phyloP scores from a whole-genome alignment of 2,797 vertebrate genomes.

The Sciurus carolinensis region DNA sequence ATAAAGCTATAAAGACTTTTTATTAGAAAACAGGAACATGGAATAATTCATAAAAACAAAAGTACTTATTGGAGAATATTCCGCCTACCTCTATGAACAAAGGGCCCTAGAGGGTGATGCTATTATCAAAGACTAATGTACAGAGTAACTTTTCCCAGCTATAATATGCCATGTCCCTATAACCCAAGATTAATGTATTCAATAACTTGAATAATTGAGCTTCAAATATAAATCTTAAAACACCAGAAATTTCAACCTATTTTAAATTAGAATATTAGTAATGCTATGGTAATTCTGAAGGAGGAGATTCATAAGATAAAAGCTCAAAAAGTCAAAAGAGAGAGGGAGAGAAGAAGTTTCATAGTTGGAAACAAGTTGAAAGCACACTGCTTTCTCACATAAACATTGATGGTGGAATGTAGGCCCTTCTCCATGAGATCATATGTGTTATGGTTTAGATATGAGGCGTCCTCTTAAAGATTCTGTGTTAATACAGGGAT shows the following conservation, averaged over 20 bases:
- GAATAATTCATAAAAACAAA: background rate
- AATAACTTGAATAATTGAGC: background rate
- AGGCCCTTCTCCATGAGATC: background rate
- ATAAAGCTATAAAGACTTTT: background rate
- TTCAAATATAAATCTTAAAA: conserved; percentile 33
- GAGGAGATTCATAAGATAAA: background rate
- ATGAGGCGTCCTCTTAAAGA: no score
- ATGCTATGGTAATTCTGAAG: background rate
- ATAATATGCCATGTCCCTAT: background rate
- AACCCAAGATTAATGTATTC: background rate
- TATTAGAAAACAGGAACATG: background rate
- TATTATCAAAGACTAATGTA: background rate
- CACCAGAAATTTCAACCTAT: background rate
- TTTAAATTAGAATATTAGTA: conserved; percentile 15
- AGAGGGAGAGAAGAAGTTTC: background rate
- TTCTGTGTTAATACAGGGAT: no score
- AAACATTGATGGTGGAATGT: background rate
- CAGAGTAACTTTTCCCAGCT: background rate
- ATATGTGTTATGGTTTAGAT: background rate
- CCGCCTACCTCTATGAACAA: background rate
- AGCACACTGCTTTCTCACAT: background rate
- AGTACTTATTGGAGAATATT: background rate
- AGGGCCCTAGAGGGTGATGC: background rate
- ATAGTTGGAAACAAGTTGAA: background rate
- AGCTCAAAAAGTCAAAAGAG: background rate